Conservation (phyloP, 1,140 invertebrate species). For the Lamellibrachia luymesi region DNA sequence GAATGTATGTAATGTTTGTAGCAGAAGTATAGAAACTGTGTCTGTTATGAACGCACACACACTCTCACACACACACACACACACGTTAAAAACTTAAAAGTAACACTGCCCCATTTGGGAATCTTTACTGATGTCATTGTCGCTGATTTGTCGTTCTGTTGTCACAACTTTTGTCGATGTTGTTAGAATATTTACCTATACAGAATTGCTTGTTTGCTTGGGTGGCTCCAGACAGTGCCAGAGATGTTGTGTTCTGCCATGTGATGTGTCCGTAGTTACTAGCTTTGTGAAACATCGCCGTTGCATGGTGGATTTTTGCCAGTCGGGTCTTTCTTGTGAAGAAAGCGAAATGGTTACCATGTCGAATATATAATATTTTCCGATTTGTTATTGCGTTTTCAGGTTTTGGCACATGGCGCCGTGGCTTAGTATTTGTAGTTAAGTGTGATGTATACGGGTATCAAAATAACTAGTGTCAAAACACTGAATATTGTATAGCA, state of each 20-base stretch:
- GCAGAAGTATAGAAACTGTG: not conserved
- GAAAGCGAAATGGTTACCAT: not conserved
- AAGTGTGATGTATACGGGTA: conserved; percentile 4
- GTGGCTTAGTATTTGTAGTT: not conserved
- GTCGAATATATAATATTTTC: conserved; percentile 1
- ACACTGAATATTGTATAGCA: conserved; percentile 1
- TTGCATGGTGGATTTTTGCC: not conserved
- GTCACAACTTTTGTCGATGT: not conserved
- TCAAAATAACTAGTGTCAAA: conserved; percentile 1
- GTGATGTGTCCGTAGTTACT: not conserved
- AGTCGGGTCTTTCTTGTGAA: not conserved
- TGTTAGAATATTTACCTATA: not conserved
- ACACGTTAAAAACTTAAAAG: not conserved
- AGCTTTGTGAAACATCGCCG: not conserved
- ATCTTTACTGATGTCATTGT: not conserved
- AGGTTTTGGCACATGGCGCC: not conserved
- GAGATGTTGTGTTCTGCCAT: not conserved
- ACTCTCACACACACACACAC: not conserved
- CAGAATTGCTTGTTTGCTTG: not conserved
- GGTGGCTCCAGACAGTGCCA: not conserved
- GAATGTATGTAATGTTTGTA: not conserved
- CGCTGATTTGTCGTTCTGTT: not conserved
- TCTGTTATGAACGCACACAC: not conserved
- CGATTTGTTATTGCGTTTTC: not conserved
- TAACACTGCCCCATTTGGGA: not conserved